Evolutionary conservation across 2,888 invertebrate genomes (phyloP).

Genomic region (Mantis religiosa): DNA sequence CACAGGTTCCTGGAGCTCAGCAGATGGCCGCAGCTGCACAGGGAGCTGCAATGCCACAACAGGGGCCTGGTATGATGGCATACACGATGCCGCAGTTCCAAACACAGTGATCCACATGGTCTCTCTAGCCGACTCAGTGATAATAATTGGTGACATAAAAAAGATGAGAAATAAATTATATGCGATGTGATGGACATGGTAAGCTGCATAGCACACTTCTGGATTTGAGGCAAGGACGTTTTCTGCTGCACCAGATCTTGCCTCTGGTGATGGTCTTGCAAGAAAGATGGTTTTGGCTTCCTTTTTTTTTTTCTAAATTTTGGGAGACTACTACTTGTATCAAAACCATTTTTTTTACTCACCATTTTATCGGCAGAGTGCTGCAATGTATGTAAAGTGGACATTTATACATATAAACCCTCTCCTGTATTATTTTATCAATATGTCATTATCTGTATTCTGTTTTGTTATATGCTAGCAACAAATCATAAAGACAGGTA

Average conservation of each 20-base stretch:
- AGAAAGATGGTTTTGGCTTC: conserved; percentile 12
- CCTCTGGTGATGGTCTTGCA: background rate
- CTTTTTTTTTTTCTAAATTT: background rate
- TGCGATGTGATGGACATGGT: background rate
- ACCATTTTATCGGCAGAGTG: conserved; percentile 5
- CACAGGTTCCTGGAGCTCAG: conserved; percentile 42
- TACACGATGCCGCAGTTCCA: conserved; percentile 78
- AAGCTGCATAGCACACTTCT: conserved; percentile 5
- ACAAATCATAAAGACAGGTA: conserved; percentile 1
- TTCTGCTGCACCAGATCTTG: conserved; percentile 17
- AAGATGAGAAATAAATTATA: background rate
- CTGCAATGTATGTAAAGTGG: conserved; percentile 5
- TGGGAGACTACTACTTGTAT: conserved; percentile 13
- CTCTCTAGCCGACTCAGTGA: background rate
- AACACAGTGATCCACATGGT: conserved; percentile 62
- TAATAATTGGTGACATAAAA: background rate
- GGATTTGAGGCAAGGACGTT: background rate
- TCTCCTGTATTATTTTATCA: conserved; percentile 20
- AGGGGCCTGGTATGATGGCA: conserved; percentile 43
- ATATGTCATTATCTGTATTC: conserved; percentile 17
- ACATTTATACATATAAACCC: background rate
- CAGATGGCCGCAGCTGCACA: conserved; percentile 61
- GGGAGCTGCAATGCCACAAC: conserved; percentile 39
- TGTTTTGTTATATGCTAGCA: conserved; percentile 10
- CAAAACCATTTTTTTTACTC: conserved; percentile 21